phyloP scores from a whole-genome alignment of 2,797 vertebrate genomes.

The Geotrypetes seraphini region DNA sequence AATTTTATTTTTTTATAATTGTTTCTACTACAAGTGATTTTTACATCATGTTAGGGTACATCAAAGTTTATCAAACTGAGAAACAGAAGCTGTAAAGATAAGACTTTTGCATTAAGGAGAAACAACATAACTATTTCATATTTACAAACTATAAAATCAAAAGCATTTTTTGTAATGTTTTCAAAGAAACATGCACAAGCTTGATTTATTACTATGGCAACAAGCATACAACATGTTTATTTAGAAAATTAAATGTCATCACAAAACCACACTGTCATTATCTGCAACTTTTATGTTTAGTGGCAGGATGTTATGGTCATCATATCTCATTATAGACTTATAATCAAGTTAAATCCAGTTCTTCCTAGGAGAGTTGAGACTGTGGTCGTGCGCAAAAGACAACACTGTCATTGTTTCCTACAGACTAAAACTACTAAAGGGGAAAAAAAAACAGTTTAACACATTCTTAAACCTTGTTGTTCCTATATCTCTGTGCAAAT shows the following conservation, averaged over 20 bases:
- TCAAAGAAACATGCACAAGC: neutral
- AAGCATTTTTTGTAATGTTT: neutral
- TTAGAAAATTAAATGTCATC: constrained; percentile 9
- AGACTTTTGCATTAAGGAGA: too few relatives aligned
- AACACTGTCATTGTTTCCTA: neutral
- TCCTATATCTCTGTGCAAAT: neutral
- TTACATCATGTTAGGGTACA: too few relatives aligned
- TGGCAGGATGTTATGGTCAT: constrained; percentile 12
- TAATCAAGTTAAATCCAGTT: constrained; percentile 24
- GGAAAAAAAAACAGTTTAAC: neutral
- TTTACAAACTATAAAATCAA: neutral
- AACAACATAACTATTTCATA: neutral
- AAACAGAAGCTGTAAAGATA: too few relatives aligned
- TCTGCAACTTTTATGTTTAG: constrained; percentile 8
- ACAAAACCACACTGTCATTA: constrained; percentile 5
- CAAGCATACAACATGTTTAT: constrained; percentile 6
- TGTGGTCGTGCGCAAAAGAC: neutral
- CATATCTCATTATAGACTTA: constrained; percentile 7
- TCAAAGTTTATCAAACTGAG: too few relatives aligned
- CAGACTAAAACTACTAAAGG: neutral
- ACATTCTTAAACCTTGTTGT: neutral
- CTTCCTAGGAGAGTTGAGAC: neutral
- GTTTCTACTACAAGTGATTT: too few relatives aligned
- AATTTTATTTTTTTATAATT: too few relatives aligned
- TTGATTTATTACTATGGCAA: neutral